Evolutionary conservation across 1,140 invertebrate species (phyloP).

Genomic region (Cydia pomonella): DNA sequence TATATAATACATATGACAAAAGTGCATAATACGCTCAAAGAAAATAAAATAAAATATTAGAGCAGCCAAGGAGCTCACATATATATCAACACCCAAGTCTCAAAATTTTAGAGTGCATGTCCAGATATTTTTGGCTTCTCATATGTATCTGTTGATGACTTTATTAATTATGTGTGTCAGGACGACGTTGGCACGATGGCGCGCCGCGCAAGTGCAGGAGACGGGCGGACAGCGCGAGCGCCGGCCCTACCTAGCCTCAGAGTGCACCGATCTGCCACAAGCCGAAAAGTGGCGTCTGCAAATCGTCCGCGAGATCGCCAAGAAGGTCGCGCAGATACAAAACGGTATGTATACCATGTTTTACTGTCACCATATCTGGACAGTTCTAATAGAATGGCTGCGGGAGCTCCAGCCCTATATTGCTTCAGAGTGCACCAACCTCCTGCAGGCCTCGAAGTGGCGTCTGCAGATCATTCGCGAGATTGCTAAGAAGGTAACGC

Average conservation of each 20-base stretch:
- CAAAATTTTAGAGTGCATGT: too few species aligned
- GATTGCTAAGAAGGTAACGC: constrained; percentile 93
- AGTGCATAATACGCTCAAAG: too few species aligned
- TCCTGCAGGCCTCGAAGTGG: constrained; percentile 96
- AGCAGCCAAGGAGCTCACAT: too few species aligned
- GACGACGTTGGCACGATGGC: constrained; percentile 97
- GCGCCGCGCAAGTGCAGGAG: constrained; percentile 95
- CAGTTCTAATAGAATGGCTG: constrained; percentile 76
- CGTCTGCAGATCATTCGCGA: constrained; percentile 97
- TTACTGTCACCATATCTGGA: background rate
- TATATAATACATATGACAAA: too few species aligned
- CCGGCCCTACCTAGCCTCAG: constrained; percentile 95
- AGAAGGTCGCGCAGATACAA: constrained; percentile 99
- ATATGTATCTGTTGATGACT: too few species aligned
- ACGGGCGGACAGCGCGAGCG: constrained; percentile 89
- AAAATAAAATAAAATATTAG: too few species aligned
- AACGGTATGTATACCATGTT: background rate
- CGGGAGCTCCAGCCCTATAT: constrained; percentile 94
- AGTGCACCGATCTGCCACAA: constrained; percentile 93
- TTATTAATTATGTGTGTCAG: constrained; percentile 73
- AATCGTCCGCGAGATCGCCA: constrained; percentile 97
- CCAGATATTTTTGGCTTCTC: too few species aligned
- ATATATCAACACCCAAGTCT: too few species aligned
- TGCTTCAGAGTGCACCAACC: constrained; percentile 95
- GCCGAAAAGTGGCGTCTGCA: constrained; percentile 98